Evolutionary conservation across 2,888 invertebrate genomes (phyloP).

Genomic region (Polymixis lichenea): DNA sequence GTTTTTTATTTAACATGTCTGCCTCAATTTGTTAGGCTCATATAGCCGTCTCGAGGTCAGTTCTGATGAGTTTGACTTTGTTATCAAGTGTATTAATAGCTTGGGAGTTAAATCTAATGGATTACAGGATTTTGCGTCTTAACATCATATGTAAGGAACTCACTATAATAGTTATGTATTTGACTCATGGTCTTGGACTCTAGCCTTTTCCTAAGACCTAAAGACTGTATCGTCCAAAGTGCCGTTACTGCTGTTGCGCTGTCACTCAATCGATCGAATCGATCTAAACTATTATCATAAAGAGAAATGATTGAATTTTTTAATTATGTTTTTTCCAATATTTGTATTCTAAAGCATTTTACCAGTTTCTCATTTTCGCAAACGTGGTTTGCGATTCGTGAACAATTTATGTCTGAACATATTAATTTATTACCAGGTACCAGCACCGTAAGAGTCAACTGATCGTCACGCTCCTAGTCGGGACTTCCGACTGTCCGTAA

Average conservation of each 20-base stretch:
- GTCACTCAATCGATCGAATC: no score
- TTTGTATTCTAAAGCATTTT: not conserved
- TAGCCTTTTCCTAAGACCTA: not conserved
- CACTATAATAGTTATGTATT: not conserved
- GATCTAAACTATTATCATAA: no score
- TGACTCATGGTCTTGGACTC: not conserved
- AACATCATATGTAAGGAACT: not conserved
- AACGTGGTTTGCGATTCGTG: not conserved
- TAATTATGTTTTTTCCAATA: not conserved
- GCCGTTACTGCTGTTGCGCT: no score
- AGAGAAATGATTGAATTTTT: no score
- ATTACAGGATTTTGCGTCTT: slow-evolving; percentile 27
- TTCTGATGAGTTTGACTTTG: slow-evolving; percentile 50
- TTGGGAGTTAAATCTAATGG: slow-evolving; percentile 18
- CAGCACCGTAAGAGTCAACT: not conserved
- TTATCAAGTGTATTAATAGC: slow-evolving; percentile 42
- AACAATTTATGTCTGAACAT: not conserved
- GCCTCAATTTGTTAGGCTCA: slow-evolving; percentile 39
- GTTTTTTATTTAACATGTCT: slow-evolving; percentile 31
- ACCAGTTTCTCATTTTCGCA: not conserved
- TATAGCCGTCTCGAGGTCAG: slow-evolving; percentile 49
- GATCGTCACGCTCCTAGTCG: not conserved
- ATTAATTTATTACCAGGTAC: not conserved
- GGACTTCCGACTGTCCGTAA: slow-evolving; percentile 4
- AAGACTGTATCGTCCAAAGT: no score